Conservation (phyloP, 2,888 invertebrate species). For the Lutraria lutraria region DNA sequence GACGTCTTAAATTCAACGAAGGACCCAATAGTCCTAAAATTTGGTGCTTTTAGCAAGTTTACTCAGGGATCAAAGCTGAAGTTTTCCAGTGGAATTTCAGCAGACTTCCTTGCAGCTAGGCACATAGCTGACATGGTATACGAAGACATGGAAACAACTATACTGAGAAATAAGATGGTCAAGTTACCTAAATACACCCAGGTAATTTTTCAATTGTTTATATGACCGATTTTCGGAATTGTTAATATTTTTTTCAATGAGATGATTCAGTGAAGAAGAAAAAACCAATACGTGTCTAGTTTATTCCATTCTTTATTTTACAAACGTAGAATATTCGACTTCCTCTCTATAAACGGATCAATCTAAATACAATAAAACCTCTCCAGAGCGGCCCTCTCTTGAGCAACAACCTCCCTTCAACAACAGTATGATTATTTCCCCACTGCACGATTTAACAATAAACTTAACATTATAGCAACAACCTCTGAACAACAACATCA, state of each 20-base stretch:
- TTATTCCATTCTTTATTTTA: no score
- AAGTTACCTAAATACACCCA: slow-evolving; percentile 73
- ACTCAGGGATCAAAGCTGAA: slow-evolving; percentile 64
- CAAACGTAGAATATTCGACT: no score
- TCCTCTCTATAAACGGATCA: no score
- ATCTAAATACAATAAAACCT: no score
- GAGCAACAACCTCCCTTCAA: no score
- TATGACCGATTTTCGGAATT: neutral
- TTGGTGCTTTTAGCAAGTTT: slow-evolving; percentile 72
- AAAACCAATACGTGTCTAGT: no score
- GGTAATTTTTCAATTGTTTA: slow-evolving; percentile 45
- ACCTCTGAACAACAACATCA: no score
- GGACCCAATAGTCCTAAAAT: slow-evolving; percentile 67
- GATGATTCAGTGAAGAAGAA: no score
- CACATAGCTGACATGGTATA: slow-evolving; percentile 76
- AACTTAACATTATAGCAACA: no score
- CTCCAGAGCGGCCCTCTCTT: no score
- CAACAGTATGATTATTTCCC: no score
- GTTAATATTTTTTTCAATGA: neutral
- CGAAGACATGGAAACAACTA: slow-evolving; percentile 67
- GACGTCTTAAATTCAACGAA: slow-evolving; percentile 65
- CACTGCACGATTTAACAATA: no score
- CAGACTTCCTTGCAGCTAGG: slow-evolving; percentile 80
- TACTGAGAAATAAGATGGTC: slow-evolving; percentile 72
- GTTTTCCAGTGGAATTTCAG: slow-evolving; percentile 74